These are phyloP conservation scores for Oedothorax gibbosus DNA, from an alignment of 1,140 invertebrate genomes.

Conservation along the genomic window DNA sequence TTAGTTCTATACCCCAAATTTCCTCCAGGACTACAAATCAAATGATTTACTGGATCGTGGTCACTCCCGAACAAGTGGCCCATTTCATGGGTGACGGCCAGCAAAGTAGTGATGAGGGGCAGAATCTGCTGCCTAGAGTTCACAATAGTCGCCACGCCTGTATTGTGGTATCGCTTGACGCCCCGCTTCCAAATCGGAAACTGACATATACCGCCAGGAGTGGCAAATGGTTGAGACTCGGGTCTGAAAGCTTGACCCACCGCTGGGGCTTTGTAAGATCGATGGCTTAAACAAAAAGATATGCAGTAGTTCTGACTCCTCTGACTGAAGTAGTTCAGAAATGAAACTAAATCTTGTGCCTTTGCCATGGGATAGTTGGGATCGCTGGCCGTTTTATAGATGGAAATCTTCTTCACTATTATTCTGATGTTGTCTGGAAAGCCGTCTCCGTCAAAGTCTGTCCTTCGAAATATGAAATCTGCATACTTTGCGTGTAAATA, in stretches of 20 bases:
- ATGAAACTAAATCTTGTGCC: not conserved
- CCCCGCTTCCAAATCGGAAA: not conserved
- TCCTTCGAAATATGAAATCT: slow-evolving; percentile 15
- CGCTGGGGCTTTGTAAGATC: not conserved
- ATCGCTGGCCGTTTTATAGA: slow-evolving; percentile 19
- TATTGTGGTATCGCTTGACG: not conserved
- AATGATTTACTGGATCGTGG: slow-evolving; percentile 21
- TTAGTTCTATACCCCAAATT: not conserved
- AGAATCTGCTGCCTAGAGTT: not conserved
- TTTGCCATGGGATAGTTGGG: slow-evolving; percentile 11
- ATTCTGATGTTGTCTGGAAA: slow-evolving; percentile 29
- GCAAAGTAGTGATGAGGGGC: slow-evolving; percentile 3
- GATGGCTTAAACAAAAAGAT: slow-evolving; percentile 1
- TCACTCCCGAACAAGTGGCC: slow-evolving; percentile 44
- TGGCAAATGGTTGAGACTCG: too few species aligned
- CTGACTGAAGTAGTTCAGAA: not conserved
- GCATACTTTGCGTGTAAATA: slow-evolving; percentile 29
- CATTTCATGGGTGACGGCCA: slow-evolving; percentile 31
- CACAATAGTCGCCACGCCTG: slow-evolving; percentile 15
- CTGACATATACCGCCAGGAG: slow-evolving; percentile 37
- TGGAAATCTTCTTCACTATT: not conserved
- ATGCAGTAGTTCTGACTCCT: slow-evolving; percentile 28
- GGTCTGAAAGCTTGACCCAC: slow-evolving; percentile 25
- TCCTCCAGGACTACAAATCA: slow-evolving; percentile 28
- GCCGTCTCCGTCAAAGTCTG: slow-evolving; percentile 31